Conservation (phyloP, 2,797 vertebrate genomes). For the Argyrosomus regius region DNA sequence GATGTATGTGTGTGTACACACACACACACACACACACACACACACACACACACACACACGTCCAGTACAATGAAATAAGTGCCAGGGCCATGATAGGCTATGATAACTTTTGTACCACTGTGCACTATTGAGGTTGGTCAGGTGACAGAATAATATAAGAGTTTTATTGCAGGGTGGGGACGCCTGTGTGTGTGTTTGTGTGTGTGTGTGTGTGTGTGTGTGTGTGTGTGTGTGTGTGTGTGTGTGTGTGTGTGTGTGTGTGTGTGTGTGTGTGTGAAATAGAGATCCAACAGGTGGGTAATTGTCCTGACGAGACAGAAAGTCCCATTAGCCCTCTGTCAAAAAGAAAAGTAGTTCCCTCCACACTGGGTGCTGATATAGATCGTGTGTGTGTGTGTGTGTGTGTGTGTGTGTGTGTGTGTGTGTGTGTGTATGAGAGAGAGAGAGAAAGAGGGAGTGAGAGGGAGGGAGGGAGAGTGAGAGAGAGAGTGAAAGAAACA, state of each 20-base stretch:
- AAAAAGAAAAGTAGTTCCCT: conserved; percentile 70
- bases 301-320: conserved; percentile 71
- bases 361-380: conserved; percentile 53
- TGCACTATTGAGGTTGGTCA: conserved; percentile 22
- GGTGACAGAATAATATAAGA: conserved; percentile 56
- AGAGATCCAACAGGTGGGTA: conserved; percentile 71
- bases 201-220: conserved; percentile 9
- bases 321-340: conserved; percentile 77
- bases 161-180: conserved; percentile 41
- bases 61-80: neutral
- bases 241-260: conserved; percentile 9
- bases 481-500: neutral
- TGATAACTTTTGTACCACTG: conserved; percentile 31
- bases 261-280: conserved; percentile 21
- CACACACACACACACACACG: neutral
- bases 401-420: conserved; percentile 19
- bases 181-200: conserved; percentile 23
- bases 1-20: neutral
- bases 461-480: neutral
- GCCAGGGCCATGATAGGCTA: neutral
- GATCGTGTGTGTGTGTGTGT: conserved; percentile 39
- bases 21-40: neutral
- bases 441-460: too few species aligned
- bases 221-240: conserved; percentile 22
- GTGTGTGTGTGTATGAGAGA: neutral